Evolutionary conservation across 1,140 invertebrate species (phyloP).

Genomic region (Drosophila miranda): DNA sequence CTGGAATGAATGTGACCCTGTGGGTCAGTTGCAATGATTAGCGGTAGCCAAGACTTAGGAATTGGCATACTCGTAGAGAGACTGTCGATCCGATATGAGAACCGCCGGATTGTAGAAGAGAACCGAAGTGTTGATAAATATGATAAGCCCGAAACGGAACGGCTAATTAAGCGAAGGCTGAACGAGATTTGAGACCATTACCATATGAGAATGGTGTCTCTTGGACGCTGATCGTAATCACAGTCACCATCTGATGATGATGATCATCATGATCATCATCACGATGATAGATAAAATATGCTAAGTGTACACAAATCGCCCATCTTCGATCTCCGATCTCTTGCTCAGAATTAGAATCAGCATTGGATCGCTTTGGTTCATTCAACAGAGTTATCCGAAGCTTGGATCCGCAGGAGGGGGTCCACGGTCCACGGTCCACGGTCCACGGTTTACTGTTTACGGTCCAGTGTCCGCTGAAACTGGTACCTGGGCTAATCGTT

Average conservation of each 20-base stretch:
- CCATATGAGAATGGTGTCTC: constrained; percentile 43
- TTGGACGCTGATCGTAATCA: constrained; percentile 6
- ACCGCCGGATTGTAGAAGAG: neutral
- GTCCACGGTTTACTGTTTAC: neutral
- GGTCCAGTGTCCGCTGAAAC: constrained; percentile 20
- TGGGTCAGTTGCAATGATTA: no score
- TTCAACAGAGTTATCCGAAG: constrained; percentile 28
- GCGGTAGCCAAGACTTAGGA: no score
- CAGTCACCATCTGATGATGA: constrained; percentile 7
- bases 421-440: neutral
- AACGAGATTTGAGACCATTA: constrained; percentile 55
- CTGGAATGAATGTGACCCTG: no score
- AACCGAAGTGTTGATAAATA: constrained; percentile 58
- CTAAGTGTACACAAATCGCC: no score
- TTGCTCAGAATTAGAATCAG: constrained; percentile 13
- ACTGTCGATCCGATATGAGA: neutral
- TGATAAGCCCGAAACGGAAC: constrained; percentile 65
- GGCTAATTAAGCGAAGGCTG: constrained; percentile 74
- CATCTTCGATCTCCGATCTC: no score
- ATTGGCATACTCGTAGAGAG: no score
- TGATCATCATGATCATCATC: constrained; percentile 3
- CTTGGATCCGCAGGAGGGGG: no score
- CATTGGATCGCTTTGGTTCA: constrained; percentile 26
- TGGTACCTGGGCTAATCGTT: constrained; percentile 43
- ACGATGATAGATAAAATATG: constrained; percentile 10